Evolutionary conservation across 2,888 invertebrate species (phyloP).

Genomic region (Thysanoteuthis rhombus): DNA sequence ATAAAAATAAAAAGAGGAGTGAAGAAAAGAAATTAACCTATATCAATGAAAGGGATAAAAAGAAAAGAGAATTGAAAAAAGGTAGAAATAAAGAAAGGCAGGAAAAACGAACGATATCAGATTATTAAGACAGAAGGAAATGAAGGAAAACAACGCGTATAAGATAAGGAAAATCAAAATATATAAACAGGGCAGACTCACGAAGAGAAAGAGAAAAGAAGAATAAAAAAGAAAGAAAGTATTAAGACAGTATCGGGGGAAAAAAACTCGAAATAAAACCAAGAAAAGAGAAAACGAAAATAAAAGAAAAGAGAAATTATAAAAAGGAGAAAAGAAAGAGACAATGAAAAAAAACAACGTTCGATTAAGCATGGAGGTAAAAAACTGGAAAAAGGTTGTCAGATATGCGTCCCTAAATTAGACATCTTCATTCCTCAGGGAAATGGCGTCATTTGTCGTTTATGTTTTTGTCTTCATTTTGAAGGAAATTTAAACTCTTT

Average conservation of each 20-base stretch:
- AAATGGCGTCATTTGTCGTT: neutral
- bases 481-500: neutral
- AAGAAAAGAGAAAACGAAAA: neutral
- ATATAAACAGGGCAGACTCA: neutral
- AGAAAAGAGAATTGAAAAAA: neutral
- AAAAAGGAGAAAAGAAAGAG: neutral
- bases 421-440: neutral
- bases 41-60: neutral
- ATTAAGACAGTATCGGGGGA: neutral
- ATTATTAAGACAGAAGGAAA: neutral
- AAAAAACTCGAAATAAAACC: neutral
- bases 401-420: neutral
- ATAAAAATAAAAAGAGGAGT: neutral
- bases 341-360: neutral
- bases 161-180: neutral
- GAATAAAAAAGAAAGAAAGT: too few species aligned
- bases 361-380: neutral
- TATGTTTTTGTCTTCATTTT: neutral
- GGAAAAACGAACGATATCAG: too few species aligned
- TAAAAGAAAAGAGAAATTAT: neutral
- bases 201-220: neutral
- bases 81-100: too few species aligned
- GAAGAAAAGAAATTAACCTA: too few species aligned
- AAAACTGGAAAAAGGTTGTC: neutral
- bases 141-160: neutral